Base-by-base conservation (phyloP, 2,888 invertebrate species). In the Acanthacorydalis orientalis region DNA sequence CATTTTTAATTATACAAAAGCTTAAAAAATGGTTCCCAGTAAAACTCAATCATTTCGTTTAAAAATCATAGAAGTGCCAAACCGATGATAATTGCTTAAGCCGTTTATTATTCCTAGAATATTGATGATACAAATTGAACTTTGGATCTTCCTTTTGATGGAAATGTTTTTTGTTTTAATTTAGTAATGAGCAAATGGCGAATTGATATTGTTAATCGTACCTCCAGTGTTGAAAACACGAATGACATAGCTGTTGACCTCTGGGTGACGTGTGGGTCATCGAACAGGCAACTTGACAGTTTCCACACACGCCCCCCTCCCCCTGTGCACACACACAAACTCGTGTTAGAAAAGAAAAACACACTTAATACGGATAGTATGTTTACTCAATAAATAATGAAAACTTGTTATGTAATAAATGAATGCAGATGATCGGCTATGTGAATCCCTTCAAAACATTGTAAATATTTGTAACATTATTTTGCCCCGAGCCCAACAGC, bases 171-270 rank as follows among this genome's bases (percentile, higher is more conserved):
- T 2, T 23, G 3, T 23, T 23, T 23, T 4, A 23, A 23, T 23
- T 23, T 23, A 23, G 23, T 6, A 23, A 23, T 23, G 2, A 23
- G 23, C 23, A 23, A 23, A 23, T 23, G 23, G 23, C 23, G 23
- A 23, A 23, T 23, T 23, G 23, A 23, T 23, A 23, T 23, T 23
- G 23, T 23, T 23, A 23, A 23, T 71, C 71, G 70, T 78, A 83
- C 83, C 83, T 85, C 81, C 83, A 87, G 67, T 86, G 85, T 64
- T 82, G 79, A 72, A 80, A 83, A 69, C 88, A 89, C 67, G 84
- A 82, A 66, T 78, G 78, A 70, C 88, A 89, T 67, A 87, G 74
- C 61, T 77, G 72, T 63, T 77, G 72, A 63, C 84, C 85, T 67
- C 82, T 81, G 57, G 82, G 74, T 55, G 84, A 82, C 59, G 75